These are phyloP conservation scores for Glossophaga mutica DNA, from an alignment of 2,797 vertebrate species.

Conservation along the genomic window DNA sequence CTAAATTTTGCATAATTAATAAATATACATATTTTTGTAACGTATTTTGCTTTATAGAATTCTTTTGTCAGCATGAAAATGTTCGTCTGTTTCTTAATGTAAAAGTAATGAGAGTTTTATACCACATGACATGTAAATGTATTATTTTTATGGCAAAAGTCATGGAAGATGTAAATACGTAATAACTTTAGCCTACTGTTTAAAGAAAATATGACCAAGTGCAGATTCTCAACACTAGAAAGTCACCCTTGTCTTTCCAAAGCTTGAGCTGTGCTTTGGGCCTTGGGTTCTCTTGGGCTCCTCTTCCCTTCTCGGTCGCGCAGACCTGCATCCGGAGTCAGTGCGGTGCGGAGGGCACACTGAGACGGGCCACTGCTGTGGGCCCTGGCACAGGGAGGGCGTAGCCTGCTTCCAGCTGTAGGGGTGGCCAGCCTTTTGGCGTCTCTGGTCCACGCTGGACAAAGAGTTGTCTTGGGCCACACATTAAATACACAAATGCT, in stretches of 20 bases:
- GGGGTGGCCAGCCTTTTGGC: no score
- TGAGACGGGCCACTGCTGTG: no score
- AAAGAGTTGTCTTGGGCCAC: no score
- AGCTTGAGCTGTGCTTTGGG: not conserved
- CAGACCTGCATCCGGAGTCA: not conserved
- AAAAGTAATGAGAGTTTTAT: not conserved
- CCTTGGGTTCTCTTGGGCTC: not conserved
- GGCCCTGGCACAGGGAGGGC: not conserved
- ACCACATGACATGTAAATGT: not conserved
- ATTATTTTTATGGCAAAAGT: not conserved
- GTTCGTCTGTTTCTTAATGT: conserved; percentile 3
- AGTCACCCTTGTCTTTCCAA: not conserved
- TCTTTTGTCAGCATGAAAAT: conserved; percentile 7
- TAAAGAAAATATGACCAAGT: not conserved
- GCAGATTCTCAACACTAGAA: not conserved
- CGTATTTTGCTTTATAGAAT: conserved; percentile 41
- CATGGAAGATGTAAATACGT: not conserved
- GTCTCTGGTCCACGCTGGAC: no score
- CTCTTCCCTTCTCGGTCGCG: not conserved
- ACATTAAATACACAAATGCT: no score
- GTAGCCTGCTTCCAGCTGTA: not conserved
- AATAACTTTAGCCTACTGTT: not conserved
- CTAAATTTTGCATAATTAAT: not conserved
- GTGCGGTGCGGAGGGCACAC: not conserved
- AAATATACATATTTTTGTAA: not conserved